Conservation (phyloP, 2,888 invertebrate genomes). For the Sminthurinus aureus region DNA sequence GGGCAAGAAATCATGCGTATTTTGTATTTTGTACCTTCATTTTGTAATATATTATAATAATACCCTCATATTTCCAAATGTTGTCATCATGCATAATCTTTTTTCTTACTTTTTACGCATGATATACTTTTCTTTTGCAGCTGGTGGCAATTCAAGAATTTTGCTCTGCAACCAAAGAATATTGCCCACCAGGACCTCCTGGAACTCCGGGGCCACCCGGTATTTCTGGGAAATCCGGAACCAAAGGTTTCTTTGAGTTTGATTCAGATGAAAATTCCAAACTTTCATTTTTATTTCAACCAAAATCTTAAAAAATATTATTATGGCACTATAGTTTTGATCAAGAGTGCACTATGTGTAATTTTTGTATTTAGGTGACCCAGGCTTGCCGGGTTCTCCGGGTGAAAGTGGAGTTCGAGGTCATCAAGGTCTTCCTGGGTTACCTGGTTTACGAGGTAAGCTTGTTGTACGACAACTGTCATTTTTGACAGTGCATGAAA, state of each 20-base stretch:
- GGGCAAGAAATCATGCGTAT: too few relatives aligned
- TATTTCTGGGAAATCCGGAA: conserved; percentile 62
- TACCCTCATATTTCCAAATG: too few relatives aligned
- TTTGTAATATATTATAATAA: too few relatives aligned
- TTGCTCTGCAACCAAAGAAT: conserved; percentile 77
- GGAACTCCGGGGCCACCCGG: conserved; percentile 72
- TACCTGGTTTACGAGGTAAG: conserved; percentile 69
- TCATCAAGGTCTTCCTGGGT: conserved; percentile 73
- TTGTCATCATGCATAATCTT: too few relatives aligned
- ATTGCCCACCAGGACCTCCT: conserved; percentile 76
- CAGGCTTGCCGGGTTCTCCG: conserved; percentile 61
- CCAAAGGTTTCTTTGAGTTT: conserved; percentile 43
- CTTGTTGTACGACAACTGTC: too few relatives aligned
- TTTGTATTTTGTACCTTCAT: too few relatives aligned
- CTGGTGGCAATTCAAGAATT: conserved; percentile 38
- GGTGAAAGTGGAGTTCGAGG: conserved; percentile 64
- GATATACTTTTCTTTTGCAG: conserved; percentile 3
- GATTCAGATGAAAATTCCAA: neutral
- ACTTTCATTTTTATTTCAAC: neutral
- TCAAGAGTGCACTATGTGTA: neutral
- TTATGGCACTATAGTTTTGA: neutral
- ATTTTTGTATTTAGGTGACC: conserved; percentile 60
- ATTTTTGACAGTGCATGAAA: too few relatives aligned
- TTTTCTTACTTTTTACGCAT: neutral
- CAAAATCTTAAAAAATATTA: too few relatives aligned